Evolutionary conservation across 2,888 invertebrate species (phyloP).

Genomic region (Lagria hirta): DNA sequence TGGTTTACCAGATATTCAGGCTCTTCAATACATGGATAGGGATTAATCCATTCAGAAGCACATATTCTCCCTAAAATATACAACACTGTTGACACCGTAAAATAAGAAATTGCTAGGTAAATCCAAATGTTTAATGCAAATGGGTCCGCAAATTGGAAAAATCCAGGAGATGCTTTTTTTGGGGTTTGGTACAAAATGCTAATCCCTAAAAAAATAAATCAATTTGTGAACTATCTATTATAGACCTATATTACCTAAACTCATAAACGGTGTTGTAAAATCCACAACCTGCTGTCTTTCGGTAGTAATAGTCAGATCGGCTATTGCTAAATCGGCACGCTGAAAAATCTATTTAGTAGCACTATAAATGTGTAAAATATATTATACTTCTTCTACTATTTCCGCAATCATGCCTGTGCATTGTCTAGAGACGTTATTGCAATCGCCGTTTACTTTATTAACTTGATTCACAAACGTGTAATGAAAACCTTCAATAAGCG

Average conservation of each 20-base stretch:
- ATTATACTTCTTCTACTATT: conserved; percentile 50
- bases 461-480: conserved; percentile 57
- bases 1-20: conserved; percentile 81
- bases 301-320: conserved; percentile 86
- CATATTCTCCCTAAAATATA: conserved; percentile 77
- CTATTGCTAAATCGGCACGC: conserved; percentile 85
- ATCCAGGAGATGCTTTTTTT: conserved; percentile 62
- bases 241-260: conserved; percentile 58
- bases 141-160: conserved; percentile 72
- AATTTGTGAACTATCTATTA: background rate
- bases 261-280: conserved; percentile 96
- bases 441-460: conserved; percentile 48
- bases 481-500: conserved; percentile 60
- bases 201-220: conserved; percentile 52
- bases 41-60: conserved; percentile 85
- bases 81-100: conserved; percentile 71
- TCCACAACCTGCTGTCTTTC: conserved; percentile 85
- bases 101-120: conserved; percentile 64
- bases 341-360: background rate
- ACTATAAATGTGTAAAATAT: background rate
- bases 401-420: conserved; percentile 76
- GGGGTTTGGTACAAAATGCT: conserved; percentile 69
- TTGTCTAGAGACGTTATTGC: conserved; percentile 53
- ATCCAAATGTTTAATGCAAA: conserved; percentile 78
- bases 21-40: conserved; percentile 80